phyloP scores from a whole-genome alignment of 2,888 invertebrate species.

The Patella caerulea region DNA sequence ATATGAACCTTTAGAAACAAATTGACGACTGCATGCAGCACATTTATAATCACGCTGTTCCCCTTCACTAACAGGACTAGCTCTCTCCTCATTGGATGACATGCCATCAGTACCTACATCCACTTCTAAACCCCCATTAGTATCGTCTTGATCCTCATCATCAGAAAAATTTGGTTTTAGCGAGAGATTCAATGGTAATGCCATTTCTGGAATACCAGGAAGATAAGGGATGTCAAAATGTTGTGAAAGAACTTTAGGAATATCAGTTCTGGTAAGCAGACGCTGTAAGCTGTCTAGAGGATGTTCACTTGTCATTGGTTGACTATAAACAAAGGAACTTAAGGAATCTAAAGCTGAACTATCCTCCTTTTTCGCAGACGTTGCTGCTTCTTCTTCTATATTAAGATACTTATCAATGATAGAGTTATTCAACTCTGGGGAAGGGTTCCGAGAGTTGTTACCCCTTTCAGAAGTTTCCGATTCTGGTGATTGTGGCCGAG shows the following conservation, averaged over 20 bases:
- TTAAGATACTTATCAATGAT: slow-evolving; percentile 53
- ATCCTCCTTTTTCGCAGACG: neutral
- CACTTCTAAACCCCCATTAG: slow-evolving; percentile 18
- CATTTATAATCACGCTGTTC: slow-evolving; percentile 60
- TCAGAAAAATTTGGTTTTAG: slow-evolving; percentile 34
- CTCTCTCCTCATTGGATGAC: slow-evolving; percentile 36
- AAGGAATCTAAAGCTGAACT: slow-evolving; percentile 65
- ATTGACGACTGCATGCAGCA: slow-evolving; percentile 76
- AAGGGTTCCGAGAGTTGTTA: neutral
- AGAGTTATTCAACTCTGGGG: slow-evolving; percentile 2
- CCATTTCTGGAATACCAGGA: slow-evolving; percentile 41
- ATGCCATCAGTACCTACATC: slow-evolving; percentile 11
- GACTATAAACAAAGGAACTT: slow-evolving; percentile 68
- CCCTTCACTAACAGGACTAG: slow-evolving; percentile 52
- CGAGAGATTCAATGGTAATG: slow-evolving; percentile 56
- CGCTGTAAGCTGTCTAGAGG: slow-evolving; percentile 95
- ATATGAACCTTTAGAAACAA: slow-evolving; percentile 96
- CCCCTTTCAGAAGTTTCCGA: neutral
- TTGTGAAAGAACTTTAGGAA: slow-evolving; percentile 39
- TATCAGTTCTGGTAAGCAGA: slow-evolving; percentile 95
- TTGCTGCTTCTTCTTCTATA: slow-evolving; percentile 34
- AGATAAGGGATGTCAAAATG: slow-evolving; percentile 24
- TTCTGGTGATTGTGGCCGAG: slow-evolving; percentile 32
- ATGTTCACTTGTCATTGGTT: slow-evolving; percentile 76
- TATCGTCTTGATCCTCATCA: slow-evolving; percentile 28